A percentile compares a stretch with the other conserved stretches of the same genome.
Evolutionary conservation across 2,113 vertebrate species (phyloP).

Genomic region (Meles meles): DNA sequence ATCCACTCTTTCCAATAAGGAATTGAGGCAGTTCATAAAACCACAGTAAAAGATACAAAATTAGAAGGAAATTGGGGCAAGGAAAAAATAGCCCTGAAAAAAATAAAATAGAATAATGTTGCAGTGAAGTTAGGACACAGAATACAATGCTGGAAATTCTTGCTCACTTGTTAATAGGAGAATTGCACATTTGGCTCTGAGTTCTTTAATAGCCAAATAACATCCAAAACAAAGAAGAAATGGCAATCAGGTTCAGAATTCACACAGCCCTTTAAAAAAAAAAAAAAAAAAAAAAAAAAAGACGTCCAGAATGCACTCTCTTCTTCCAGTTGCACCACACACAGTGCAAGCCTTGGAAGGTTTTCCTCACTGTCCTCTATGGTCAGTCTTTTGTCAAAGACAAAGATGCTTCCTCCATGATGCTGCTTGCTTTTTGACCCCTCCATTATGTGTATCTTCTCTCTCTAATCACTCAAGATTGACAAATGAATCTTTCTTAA

Average conservation of each 20-base stretch:
- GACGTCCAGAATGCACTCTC: not conserved
- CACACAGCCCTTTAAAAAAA: not conserved
- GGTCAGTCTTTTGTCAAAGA: not conserved
- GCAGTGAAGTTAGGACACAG: not conserved
- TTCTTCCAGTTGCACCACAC: not conserved
- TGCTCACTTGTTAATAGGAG: not conserved
- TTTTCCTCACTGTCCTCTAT: not conserved
- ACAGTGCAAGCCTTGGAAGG: not conserved
- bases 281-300: not conserved
- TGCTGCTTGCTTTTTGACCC: not conserved
- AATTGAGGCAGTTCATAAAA: not conserved
- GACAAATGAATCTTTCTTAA: not conserved
- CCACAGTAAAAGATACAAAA: not conserved
- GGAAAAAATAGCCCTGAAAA: not conserved
- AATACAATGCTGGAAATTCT: not conserved
- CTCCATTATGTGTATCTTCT: not conserved
- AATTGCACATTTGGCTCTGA: not conserved
- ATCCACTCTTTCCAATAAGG: not conserved
- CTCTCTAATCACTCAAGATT: not conserved
- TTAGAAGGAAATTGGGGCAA: slow-evolving; percentile 27
- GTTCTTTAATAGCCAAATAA: not conserved
- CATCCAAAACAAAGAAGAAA: not conserved
- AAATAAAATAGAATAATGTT: not conserved
- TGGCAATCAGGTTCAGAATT: not conserved
- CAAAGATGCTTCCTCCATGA: not conserved